phyloP scores from a whole-genome alignment of 1,140 invertebrate genomes.

The Bactericera cockerelli region DNA sequence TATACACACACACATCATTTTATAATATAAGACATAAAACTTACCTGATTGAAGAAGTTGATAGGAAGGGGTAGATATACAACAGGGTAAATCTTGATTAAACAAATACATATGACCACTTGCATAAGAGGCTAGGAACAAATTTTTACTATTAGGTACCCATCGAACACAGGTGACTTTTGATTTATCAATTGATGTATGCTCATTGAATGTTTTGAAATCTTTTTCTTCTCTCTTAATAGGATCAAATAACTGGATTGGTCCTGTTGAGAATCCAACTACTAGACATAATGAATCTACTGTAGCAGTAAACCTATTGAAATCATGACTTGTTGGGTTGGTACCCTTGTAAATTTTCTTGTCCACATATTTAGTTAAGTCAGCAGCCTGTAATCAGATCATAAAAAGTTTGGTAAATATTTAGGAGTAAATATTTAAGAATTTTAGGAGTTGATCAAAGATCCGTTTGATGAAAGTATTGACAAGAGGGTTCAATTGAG shows the following conservation, averaged over 20 bases:
- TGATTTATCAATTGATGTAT: slow-evolving; percentile 94
- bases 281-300: slow-evolving; percentile 69
- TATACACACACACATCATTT: too few relatives aligned
- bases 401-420: neutral
- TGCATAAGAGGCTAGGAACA: slow-evolving; percentile 86
- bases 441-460: too few relatives aligned
- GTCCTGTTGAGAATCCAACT: slow-evolving; percentile 93
- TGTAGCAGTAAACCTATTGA: slow-evolving; percentile 72
- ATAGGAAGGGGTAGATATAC: slow-evolving; percentile 68
- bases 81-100: slow-evolving; percentile 86
- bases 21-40: too few relatives aligned
- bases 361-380: slow-evolving; percentile 90
- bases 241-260: slow-evolving; percentile 93
- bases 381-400: slow-evolving; percentile 42
- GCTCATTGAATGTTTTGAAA: slow-evolving; percentile 26
- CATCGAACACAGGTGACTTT: slow-evolving; percentile 97
- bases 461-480: too few relatives aligned
- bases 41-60: slow-evolving; percentile 78
- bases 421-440: too few relatives aligned
- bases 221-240: slow-evolving; percentile 66
- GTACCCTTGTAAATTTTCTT: slow-evolving; percentile 98
- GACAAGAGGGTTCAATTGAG: neutral
- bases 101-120: slow-evolving; percentile 97
- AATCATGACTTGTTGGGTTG: slow-evolving; percentile 97
- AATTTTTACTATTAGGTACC: slow-evolving; percentile 82